phyloP scores from a whole-genome alignment of 2,888 invertebrate genomes.

The Cremastobaeus sp. region DNA sequence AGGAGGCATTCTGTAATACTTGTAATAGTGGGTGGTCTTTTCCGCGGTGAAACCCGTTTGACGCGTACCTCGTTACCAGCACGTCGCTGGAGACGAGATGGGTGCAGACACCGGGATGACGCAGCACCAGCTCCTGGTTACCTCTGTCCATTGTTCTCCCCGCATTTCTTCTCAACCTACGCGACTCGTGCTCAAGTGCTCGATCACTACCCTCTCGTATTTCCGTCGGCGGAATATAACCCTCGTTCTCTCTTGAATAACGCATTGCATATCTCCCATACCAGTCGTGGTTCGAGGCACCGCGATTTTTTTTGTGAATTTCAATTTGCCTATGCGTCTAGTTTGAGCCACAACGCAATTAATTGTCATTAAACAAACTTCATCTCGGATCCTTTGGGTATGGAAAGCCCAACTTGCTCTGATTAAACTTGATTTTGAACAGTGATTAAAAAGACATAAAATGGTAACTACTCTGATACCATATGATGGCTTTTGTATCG shows the following conservation, averaged over 20 bases:
- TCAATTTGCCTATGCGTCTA: constrained; percentile 15
- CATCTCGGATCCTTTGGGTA: no score
- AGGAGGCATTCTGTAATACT: constrained; percentile 53
- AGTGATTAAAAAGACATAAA: no score
- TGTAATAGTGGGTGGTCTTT: constrained; percentile 64
- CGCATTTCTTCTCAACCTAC: constrained; percentile 75
- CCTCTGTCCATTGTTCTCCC: constrained; percentile 75
- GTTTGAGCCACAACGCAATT: no score
- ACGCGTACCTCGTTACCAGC: constrained; percentile 70
- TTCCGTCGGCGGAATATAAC: constrained; percentile 60
- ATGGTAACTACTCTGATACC: no score
- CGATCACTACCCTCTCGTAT: constrained; percentile 71
- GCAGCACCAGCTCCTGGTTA: constrained; percentile 75
- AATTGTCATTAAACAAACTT: no score
- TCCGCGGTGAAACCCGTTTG: constrained; percentile 64
- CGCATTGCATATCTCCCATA: constrained; percentile 56
- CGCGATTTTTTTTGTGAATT: constrained; percentile 37
- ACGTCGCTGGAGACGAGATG: constrained; percentile 66
- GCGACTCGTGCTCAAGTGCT: constrained; percentile 78
- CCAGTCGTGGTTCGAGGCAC: constrained; percentile 47
- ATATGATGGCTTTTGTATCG: no score
- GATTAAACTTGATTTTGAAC: no score
- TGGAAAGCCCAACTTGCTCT: no score
- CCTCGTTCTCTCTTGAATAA: constrained; percentile 61
- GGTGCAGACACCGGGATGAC: constrained; percentile 73